These are phyloP conservation scores for Phoxinus dragarum DNA, from an alignment of 2,797 vertebrate species.

Conservation along the genomic window DNA sequence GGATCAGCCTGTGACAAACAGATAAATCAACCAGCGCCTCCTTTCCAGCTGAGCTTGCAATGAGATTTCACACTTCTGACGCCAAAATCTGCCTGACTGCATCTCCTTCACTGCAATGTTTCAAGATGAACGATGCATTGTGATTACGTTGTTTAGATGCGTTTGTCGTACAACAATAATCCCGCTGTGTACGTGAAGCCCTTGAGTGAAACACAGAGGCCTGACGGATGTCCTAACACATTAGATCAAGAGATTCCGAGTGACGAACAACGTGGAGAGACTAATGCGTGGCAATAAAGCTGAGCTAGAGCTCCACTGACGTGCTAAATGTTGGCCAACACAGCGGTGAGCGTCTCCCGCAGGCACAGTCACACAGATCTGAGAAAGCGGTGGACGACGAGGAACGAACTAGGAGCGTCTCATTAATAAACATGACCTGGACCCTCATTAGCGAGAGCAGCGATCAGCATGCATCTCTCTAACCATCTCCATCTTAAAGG, in stretches of 20 bases:
- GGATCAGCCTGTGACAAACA: constrained; percentile 26
- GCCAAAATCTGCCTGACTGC: neutral
- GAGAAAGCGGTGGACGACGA: neutral
- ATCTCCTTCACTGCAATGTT: neutral
- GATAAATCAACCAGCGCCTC: constrained; percentile 8
- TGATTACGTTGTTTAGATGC: constrained; percentile 9
- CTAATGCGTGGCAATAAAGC: constrained; percentile 24
- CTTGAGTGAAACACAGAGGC: neutral
- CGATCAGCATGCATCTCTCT: neutral
- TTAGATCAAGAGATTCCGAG: constrained; percentile 4
- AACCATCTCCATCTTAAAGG: neutral
- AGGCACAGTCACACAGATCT: neutral
- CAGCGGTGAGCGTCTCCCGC: neutral
- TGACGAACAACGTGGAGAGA: constrained; percentile 11
- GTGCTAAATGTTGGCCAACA: constrained; percentile 11
- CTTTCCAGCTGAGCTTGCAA: constrained; percentile 18
- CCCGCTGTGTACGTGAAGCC: neutral
- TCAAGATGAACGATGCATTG: constrained; percentile 26
- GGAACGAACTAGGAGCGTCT: neutral
- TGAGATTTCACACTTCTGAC: constrained; percentile 32
- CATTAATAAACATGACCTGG: constrained; percentile 36
- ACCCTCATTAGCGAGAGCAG: constrained; percentile 4
- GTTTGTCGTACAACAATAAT: neutral
- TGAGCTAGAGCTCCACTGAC: neutral
- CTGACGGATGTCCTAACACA: constrained; percentile 22